phyloP scores from a whole-genome alignment of 2,113 vertebrate genomes.

The Myrmecophaga tridactyla region DNA sequence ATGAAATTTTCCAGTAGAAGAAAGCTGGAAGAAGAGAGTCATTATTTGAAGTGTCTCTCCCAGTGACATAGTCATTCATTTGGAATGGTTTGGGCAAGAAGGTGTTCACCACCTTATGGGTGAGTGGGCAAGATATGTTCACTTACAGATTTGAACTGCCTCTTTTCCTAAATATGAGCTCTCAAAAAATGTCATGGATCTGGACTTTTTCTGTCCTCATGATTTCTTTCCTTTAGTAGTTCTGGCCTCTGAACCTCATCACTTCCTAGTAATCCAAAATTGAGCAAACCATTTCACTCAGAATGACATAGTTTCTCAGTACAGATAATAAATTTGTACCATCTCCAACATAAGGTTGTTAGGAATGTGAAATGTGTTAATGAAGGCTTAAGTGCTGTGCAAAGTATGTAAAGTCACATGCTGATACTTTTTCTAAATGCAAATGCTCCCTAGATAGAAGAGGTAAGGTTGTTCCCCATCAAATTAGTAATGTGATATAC shows the following conservation, averaged over 20 bases:
- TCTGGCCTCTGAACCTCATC: neutral
- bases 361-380: neutral
- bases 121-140: neutral
- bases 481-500: neutral
- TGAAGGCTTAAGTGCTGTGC: neutral
- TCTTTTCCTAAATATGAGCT: neutral
- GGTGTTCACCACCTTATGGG: neutral
- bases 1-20: neutral
- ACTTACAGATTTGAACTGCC: neutral
- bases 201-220: neutral
- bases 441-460: neutral
- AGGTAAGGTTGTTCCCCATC: neutral
- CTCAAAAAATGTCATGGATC: neutral
- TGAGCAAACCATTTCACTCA: neutral
- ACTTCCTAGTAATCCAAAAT: neutral
- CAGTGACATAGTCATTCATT: neutral
- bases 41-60: neutral
- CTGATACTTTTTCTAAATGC: neutral
- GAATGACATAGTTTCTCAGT: neutral
- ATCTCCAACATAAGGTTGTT: neutral
- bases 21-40: slow-evolving; percentile 23
- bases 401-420: slow-evolving; percentile 21
- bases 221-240: neutral
- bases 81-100: neutral
- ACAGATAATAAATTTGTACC: neutral